phyloP scores from a whole-genome alignment of 2,888 invertebrate species.

The Synergus japonicus region DNA sequence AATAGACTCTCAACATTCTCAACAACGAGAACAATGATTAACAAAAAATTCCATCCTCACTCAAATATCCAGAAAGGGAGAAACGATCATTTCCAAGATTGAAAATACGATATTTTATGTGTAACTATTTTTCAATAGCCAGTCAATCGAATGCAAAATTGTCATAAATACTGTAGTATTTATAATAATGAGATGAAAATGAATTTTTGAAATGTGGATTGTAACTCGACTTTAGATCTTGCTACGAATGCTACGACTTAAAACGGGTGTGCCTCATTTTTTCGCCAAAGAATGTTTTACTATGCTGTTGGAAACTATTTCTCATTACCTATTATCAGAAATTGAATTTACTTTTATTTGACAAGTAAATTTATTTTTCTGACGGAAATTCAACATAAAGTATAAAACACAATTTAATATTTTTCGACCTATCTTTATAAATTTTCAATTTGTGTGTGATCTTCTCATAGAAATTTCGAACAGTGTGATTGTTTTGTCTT shows the following conservation, averaged over 20 bases:
- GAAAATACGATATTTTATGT: constrained; percentile 22
- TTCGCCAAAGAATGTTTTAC: constrained; percentile 19
- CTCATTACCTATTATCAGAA: neutral
- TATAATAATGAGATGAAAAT: neutral
- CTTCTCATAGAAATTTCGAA: constrained; percentile 4
- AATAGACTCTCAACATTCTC: neutral
- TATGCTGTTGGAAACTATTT: constrained; percentile 24
- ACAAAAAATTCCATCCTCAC: constrained; percentile 28
- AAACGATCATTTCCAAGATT: constrained; percentile 6
- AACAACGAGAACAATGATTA: constrained; percentile 22
- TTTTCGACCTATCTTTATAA: constrained; percentile 2
- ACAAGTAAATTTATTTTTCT: neutral
- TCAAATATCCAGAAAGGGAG: neutral
- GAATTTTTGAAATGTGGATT: constrained; percentile 3
- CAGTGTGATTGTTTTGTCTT: neutral
- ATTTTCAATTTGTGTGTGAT: constrained; percentile 1
- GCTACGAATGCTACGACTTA: constrained; percentile 3
- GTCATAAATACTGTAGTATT: constrained; percentile 13
- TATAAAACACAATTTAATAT: neutral
- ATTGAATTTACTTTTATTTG: neutral
- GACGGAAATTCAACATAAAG: neutral
- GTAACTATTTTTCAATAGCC: constrained; percentile 21
- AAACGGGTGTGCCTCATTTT: constrained; percentile 16
- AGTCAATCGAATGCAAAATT: constrained; percentile 18
- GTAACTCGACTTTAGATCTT: constrained; percentile 21